A percentile compares a stretch with the other conserved stretches of the same genome.
Conservation (phyloP, 2,113 vertebrate genomes). For the Rhea pennata region DNA sequence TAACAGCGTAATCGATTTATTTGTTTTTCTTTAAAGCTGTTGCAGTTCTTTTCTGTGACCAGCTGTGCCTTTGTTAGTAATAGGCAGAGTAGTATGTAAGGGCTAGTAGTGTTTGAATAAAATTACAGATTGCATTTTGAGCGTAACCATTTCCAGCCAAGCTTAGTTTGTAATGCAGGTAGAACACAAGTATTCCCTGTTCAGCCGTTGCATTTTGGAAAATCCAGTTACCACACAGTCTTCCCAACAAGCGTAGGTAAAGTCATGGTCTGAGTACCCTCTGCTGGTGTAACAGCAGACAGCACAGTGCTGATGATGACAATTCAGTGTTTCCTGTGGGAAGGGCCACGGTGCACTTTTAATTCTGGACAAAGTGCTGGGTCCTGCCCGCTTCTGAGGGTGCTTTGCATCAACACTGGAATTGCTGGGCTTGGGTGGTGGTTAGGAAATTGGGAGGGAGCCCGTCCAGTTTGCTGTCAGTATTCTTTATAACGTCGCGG, state of each 20-base stretch:
- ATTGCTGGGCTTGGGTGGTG: rapidly evolving
- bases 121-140: background rate
- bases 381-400: rapidly evolving
- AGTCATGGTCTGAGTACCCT: background rate
- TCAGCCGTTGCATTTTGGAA: background rate
- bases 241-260: background rate
- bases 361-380: background rate
- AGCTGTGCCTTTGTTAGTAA: background rate
- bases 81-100: background rate
- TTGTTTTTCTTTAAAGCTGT: background rate
- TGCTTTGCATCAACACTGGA: background rate
- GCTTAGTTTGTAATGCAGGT: background rate
- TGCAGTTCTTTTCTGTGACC: background rate
- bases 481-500: background rate
- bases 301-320: rapidly evolving
- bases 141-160: background rate
- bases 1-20: background rate
- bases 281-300: background rate
- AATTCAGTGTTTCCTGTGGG: background rate
- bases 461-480: background rate
- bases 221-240: background rate
- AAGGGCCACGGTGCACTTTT: rapidly evolving
- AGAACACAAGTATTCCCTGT: background rate
- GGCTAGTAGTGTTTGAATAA: background rate
- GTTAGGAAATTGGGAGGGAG: background rate